These are phyloP conservation scores for Ciona savignyi DNA, from an alignment of 23 tunicate species.

Conservation along the genomic window DNA sequence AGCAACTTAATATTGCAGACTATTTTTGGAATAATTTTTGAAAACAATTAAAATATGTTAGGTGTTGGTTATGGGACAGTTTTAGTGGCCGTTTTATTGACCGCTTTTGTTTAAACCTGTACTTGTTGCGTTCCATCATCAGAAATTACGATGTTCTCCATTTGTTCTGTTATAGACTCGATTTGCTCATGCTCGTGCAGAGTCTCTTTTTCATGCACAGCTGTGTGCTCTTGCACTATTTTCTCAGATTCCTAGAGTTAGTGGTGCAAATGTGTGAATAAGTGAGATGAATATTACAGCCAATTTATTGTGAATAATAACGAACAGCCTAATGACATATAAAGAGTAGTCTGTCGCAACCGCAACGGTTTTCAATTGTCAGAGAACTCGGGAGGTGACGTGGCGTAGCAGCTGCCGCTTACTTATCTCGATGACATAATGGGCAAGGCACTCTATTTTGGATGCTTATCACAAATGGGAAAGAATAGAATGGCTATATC, in stretches of 20 bases:
- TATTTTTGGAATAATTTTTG: no score
- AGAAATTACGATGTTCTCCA: background rate
- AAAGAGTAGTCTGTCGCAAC: no score
- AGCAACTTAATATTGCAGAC: background rate
- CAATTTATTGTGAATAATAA: no score
- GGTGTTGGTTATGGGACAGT: background rate
- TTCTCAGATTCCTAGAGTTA: background rate
- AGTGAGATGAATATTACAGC: background rate
- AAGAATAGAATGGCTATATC: background rate
- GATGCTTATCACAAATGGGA: background rate
- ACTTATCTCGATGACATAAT: background rate
- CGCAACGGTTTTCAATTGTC: no score
- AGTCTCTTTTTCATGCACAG: background rate
- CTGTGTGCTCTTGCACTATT: no score
- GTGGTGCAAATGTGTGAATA: background rate
- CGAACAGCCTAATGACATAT: no score
- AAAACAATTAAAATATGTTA: no score
- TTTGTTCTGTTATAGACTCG: background rate
- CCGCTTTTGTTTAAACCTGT: background rate
- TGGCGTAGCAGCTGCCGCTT: background rate
- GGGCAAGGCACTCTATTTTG: background rate
- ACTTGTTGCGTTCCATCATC: background rate
- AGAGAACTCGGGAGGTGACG: conserved; percentile 1
- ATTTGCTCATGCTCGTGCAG: background rate
- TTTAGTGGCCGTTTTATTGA: background rate